Base-by-base conservation (phyloP, 2,113 vertebrate genomes). In the Oryzias woworae region DNA sequence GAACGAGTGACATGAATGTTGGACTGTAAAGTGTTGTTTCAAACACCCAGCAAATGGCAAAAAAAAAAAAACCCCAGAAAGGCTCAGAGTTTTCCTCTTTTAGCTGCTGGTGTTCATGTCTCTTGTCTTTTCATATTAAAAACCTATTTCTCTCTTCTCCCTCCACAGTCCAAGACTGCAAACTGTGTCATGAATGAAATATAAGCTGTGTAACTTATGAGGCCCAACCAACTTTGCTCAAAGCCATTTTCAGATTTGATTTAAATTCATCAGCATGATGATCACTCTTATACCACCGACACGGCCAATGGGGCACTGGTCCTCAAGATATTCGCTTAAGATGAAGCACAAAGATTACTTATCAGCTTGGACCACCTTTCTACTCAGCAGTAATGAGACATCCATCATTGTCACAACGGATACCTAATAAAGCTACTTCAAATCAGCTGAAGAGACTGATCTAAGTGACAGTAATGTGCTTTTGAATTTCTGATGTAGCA, bases 151-250 rank as follows among this genome's bases (percentile, higher is more conserved):
- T 87, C 82, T 81, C 54, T 66, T 73, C 71, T 58, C 58, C 60
- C 57, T 49, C 36, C 70, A 50, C 60, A 23, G 65, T 77, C 76
- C 68, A 56, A 75, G 69, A 75, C 75, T 23, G 59, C 77, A 73
- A 87, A 85, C 75, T 81, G 66, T 69, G 82, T 79, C 83, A 87
- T 89, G 68, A 90, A 90, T 88, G 74, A 92, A 89, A 88, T 85
- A 90, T 85, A 84, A 86, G 80, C 71, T 87, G 81, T 83, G 87
- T 89, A 88, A 90, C 87, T 87, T 86, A 89, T 86, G 82, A 86
- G 86, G 74, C 79, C 64, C 66, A 71, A 78, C 56, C 69, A 87
- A 87, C 81, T 87, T 82, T 82, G 83, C 86, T 75, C 74, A 48
- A 52, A 84, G 85, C 88, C 85, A 86, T 88, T 91, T 89, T 81